A percentile compares a stretch with the other conserved stretches of the same genome.
Evolutionary conservation across 2,113 vertebrate genomes (phyloP).

Genomic region (Callaeas wilsoni): DNA sequence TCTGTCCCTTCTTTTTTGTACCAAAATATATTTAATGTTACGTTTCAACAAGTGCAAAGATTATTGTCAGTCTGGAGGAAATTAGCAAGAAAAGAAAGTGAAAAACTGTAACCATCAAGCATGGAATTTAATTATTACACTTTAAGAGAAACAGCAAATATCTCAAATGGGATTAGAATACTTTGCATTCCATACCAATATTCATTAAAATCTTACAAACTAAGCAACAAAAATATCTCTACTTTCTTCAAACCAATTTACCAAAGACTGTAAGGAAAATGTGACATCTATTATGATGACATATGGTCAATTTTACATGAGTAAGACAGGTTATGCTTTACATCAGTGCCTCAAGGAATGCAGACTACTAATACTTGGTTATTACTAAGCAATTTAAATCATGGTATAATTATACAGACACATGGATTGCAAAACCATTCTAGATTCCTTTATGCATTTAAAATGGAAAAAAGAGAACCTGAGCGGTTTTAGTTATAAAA

Average conservation of each 20-base stretch:
- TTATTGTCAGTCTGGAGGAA: not conserved
- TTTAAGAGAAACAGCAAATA: not conserved
- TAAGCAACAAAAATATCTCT: not conserved
- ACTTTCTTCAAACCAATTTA: not conserved
- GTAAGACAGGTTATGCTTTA: constrained; percentile 6
- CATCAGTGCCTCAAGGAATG: not conserved
- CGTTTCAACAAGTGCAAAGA: not conserved
- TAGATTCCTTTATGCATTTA: not conserved
- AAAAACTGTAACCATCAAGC: not conserved
- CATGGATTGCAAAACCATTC: not conserved
- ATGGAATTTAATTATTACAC: not conserved
- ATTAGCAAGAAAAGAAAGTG: not conserved
- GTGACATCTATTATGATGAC: not conserved
- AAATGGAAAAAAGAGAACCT: not conserved
- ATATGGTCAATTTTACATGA: constrained; percentile 8
- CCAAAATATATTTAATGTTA: not conserved
- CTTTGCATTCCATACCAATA: not conserved
- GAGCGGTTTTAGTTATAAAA: not conserved
- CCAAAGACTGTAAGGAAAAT: not conserved
- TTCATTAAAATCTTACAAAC: not conserved
- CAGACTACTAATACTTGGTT: constrained; percentile 2
- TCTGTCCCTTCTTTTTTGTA: not conserved
- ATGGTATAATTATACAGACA: constrained; percentile 31
- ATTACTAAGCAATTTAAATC: constrained; percentile 44
- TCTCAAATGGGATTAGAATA: not conserved